Evolutionary conservation across 2,113 vertebrate genomes (phyloP).

Genomic region (Addax nasomaculatus): DNA sequence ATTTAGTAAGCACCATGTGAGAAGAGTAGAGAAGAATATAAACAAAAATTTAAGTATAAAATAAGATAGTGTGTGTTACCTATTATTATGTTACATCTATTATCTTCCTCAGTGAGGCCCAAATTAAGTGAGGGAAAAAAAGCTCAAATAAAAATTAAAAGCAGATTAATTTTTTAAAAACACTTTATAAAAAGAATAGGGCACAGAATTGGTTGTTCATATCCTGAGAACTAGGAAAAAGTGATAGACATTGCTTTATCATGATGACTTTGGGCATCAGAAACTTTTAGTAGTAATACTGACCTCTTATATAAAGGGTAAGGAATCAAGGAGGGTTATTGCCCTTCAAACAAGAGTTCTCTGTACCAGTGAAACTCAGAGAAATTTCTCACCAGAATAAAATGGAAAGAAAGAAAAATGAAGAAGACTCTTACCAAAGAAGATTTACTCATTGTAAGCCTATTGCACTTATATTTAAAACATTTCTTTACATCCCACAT

Average conservation of each 20-base stretch:
- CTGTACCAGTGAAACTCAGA: not conserved
- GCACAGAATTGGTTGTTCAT: not conserved
- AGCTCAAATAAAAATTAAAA: constrained; percentile 2
- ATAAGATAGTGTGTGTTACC: not conserved
- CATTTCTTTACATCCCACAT: not conserved
- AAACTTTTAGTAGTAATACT: not conserved
- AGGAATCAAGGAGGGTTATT: too few species aligned
- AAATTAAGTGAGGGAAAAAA: not conserved
- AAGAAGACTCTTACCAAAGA: not conserved
- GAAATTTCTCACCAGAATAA: not conserved
- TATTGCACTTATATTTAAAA: not conserved
- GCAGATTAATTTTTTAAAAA: not conserved
- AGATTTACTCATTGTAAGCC: not conserved
- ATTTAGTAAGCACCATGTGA: not conserved
- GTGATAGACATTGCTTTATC: not conserved
- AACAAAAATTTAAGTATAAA: not conserved
- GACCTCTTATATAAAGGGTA: not conserved
- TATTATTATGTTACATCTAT: not conserved
- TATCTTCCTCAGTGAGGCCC: not conserved
- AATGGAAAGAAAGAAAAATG: not conserved
- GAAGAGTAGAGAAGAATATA: not conserved
- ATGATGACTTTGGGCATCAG: not conserved
- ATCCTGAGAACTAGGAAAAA: not conserved
- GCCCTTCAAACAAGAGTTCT: not conserved
- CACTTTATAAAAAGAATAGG: not conserved